A percentile compares a stretch with the other conserved stretches of the same genome.
Evolutionary conservation across 2,888 invertebrate genomes (phyloP).

Genomic region (Vesta saturnalis): DNA sequence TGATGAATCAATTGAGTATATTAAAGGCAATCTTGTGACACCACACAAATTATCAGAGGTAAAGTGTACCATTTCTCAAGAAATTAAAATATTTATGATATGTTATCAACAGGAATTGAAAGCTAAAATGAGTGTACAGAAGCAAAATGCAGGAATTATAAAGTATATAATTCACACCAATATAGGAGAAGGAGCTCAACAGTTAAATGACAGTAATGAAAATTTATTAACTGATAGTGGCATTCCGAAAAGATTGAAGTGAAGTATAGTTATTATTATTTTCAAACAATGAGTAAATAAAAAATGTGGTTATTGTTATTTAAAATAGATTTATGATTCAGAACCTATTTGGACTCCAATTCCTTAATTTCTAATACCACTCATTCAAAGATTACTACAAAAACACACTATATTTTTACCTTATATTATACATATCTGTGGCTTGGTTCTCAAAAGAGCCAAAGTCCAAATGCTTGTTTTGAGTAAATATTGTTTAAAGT

Average conservation of each 20-base stretch:
- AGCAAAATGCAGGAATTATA: conserved; percentile 19
- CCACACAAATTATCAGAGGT: conserved; percentile 52
- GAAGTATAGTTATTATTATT: conserved; percentile 6
- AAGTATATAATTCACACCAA: conserved; percentile 83
- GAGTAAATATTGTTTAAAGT: no score
- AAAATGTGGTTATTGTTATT: background rate
- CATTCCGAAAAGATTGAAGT: conserved; percentile 56
- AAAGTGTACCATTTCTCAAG: conserved; percentile 12
- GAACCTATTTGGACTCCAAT: no score
- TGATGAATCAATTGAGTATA: conserved; percentile 61
- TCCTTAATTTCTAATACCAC: no score
- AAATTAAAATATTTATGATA: background rate
- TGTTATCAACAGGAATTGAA: conserved; percentile 48
- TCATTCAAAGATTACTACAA: no score
- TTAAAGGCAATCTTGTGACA: conserved; percentile 67
- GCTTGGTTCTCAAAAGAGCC: no score
- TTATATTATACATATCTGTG: no score
- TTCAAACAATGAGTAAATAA: background rate
- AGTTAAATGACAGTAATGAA: conserved; percentile 59
- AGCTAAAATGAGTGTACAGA: conserved; percentile 25
- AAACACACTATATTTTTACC: no score
- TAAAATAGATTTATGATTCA: no score
- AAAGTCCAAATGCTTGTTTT: no score
- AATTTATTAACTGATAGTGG: conserved; percentile 66
- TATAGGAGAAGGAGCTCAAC: conserved; percentile 82